Percentiles rank a stretch among this genome's conserved stretches.
These are phyloP conservation scores for Pseudococcus longispinus DNA, from an alignment of 2,888 invertebrate species.

Conservation along the genomic window DNA sequence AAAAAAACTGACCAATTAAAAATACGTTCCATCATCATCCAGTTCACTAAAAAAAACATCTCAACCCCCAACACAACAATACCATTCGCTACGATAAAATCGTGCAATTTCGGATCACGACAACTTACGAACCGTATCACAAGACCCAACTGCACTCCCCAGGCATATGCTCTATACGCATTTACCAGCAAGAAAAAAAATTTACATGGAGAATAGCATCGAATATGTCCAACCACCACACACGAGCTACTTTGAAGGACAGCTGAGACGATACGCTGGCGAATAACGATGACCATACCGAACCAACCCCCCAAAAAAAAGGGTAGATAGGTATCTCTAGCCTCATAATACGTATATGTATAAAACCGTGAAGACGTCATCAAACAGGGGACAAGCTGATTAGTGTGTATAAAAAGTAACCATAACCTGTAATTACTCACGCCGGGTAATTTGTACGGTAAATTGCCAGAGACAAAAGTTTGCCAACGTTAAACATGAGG, in stretches of 20 bases:
- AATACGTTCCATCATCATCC: no score
- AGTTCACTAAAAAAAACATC: no score
- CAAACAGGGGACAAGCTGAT: neutral
- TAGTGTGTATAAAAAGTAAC: neutral
- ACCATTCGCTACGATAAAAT: no score
- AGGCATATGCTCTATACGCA: neutral
- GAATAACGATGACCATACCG: neutral
- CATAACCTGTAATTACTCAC: slow-evolving; percentile 10
- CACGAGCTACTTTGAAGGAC: neutral
- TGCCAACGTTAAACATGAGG: neutral
- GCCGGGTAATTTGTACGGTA: neutral
- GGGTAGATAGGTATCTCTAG: slow-evolving; percentile 1
- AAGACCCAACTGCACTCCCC: no score
- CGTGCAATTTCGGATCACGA: no score
- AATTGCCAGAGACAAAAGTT: neutral
- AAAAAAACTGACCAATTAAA: no score
- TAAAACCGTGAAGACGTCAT: neutral
- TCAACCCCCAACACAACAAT: no score
- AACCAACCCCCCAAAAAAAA: neutral
- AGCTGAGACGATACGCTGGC: neutral
- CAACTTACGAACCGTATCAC: no score
- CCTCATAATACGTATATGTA: neutral
- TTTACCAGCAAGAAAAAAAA: neutral
- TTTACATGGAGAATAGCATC: neutral
- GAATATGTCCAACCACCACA: neutral